Evolutionary conservation across 2,888 invertebrate species (phyloP), one percentile per base, ranked within the genome.

Genomic region (Fragum fragum): DNA sequence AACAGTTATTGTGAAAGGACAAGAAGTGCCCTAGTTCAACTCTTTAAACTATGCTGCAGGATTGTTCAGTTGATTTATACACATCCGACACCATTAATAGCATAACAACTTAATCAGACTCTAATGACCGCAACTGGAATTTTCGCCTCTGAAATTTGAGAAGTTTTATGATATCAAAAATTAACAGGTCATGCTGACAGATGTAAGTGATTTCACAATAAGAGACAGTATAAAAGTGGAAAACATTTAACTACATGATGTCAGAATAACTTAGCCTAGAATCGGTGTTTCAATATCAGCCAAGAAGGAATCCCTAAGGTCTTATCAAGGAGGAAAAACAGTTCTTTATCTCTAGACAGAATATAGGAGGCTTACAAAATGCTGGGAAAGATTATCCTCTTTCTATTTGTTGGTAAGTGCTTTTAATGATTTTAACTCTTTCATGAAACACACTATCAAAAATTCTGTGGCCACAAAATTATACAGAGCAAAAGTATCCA

Each of bases 331-430:
- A 23, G 39, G 42, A 66, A 42, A 66, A 66, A 66, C n/a, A 2
- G 16, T 21, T 21, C 36, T 66, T 66, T 66, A 66, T 66, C 66
- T 39, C 9, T 9, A 66, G 66, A 66, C 66, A 42, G 23, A 66
- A 66, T 42, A 66, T 36, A 66, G 42, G 21, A 66, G 66, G 21
- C 42, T 26, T 28, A 21, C 66, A 42, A 11, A 39, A 66, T 66
- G 66, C 42, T 36, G 66, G 6, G 42, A 18, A 66, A 66, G 66
- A 66, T 66, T 42, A 66, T 66, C 66, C 23, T 66, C 23, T 36
- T 66, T 66, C 18, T 66, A 42, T 66, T 7, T 42, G 21, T 42
- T 42, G 66, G 66, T 66, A 66, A 66, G 66, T 66, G 26, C 42
- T 42, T 57, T 57, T 57, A 57, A 57, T n/a, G 57, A n/a, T 26